Evolutionary conservation across 2,888 invertebrate species (phyloP).

Genomic region (Agrochola lota): DNA sequence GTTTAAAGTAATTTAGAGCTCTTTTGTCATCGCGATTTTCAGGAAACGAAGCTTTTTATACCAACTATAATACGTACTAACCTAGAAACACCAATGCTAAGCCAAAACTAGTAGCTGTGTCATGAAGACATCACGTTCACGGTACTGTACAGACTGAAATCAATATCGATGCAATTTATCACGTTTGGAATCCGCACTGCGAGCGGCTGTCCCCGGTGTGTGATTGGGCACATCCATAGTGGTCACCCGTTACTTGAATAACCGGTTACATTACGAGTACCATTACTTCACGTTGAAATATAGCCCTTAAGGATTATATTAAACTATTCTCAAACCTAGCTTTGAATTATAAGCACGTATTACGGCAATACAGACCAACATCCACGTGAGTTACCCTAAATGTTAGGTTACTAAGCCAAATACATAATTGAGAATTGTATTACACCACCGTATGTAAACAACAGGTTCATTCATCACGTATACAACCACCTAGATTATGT

Average conservation of each 20-base stretch:
- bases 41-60: constrained; percentile 16
- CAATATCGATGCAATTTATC: constrained; percentile 61
- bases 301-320: constrained; percentile 34
- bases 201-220: constrained; percentile 54
- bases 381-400: constrained; percentile 22
- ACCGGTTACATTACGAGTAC: constrained; percentile 41
- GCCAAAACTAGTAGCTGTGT: constrained; percentile 23
- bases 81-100: constrained; percentile 2
- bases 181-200: constrained; percentile 54
- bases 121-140: constrained; percentile 42
- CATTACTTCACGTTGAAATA: constrained; percentile 29
- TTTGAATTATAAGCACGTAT: constrained; percentile 29
- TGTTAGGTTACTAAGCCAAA: constrained; percentile 33
- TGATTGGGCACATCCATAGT: constrained; percentile 56
- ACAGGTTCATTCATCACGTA: constrained; percentile 56
- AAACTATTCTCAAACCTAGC: constrained; percentile 23
- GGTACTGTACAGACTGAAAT: constrained; percentile 44
- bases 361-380: constrained; percentile 17
- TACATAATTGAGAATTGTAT: constrained; percentile 39
- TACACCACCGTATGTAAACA: constrained; percentile 48
- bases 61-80: neutral
- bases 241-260: constrained; percentile 54
- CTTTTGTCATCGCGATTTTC: constrained; percentile 33
- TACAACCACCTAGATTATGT: constrained; percentile 37
- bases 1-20: constrained; percentile 45